Percentiles rank a stretch among this genome's conserved stretches.
Evolutionary conservation across 2,113 vertebrate genomes (phyloP).

Genomic region (Hylia prasina): DNA sequence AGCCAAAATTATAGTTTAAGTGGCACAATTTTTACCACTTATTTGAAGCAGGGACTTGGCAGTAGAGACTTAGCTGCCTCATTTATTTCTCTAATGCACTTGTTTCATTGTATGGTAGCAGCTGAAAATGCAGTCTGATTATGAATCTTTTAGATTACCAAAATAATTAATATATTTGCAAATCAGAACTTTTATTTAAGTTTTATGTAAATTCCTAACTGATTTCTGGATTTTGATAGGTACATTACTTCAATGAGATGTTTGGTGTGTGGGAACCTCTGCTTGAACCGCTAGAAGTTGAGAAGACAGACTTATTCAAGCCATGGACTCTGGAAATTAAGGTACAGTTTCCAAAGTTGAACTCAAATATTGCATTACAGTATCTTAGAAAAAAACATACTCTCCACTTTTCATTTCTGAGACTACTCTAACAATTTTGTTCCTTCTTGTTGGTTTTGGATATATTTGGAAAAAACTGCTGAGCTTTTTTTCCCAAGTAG

Average conservation of each 20-base stretch:
- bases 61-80: background rate
- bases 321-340: conserved; percentile 90
- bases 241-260: conserved; percentile 94
- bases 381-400: background rate
- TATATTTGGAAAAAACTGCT: background rate
- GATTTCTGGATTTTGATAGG: conserved; percentile 67
- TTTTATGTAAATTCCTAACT: background rate
- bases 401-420: background rate
- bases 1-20: background rate
- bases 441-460: background rate
- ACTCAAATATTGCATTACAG: background rate
- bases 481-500: background rate
- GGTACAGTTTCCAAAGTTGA: conserved; percentile 59
- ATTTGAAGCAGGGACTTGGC: background rate
- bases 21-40: background rate
- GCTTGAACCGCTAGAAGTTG: conserved; percentile 92
- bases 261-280: conserved; percentile 97
- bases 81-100: background rate
- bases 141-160: background rate
- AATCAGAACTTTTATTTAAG: background rate
- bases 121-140: background rate
- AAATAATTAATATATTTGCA: background rate
- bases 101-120: background rate
- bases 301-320: conserved; percentile 84
- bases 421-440: background rate